Conservation (phyloP, 2,888 invertebrate species). For the Tenthredo scrophulariae region DNA sequence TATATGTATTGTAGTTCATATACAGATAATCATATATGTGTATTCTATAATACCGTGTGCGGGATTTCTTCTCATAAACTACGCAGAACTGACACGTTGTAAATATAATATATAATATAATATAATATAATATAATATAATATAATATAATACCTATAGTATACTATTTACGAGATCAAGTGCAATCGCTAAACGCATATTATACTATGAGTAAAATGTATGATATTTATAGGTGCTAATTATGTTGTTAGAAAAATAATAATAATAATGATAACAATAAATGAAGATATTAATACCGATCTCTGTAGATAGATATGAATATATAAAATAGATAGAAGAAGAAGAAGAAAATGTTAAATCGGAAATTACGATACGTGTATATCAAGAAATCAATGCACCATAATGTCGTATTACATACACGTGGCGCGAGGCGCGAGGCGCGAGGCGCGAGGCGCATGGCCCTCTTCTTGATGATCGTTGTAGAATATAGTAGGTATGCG, state of each 20-base stretch:
- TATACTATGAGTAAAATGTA: constrained; percentile 35
- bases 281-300: constrained; percentile 32
- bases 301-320: constrained; percentile 46
- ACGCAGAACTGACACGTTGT: constrained; percentile 1
- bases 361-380: neutral
- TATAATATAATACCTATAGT: neutral
- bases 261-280: neutral
- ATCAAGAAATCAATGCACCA: neutral
- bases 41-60: constrained; percentile 4
- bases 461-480: neutral
- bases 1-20: neutral
- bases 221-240: constrained; percentile 51
- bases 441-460: neutral
- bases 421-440: neutral
- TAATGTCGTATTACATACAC: neutral
- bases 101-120: constrained; percentile 18
- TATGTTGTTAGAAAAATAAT: constrained; percentile 27
- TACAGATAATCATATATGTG: neutral
- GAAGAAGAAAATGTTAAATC: constrained; percentile 8
- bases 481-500: constrained; percentile 34
- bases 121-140: neutral
- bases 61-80: neutral
- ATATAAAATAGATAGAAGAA: constrained; percentile 18
- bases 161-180: constrained; percentile 23
- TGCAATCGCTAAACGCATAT: constrained; percentile 48